Evolutionary conservation across 2,113 vertebrate species (phyloP).

Genomic region (Oreotrochilus melanogaster): DNA sequence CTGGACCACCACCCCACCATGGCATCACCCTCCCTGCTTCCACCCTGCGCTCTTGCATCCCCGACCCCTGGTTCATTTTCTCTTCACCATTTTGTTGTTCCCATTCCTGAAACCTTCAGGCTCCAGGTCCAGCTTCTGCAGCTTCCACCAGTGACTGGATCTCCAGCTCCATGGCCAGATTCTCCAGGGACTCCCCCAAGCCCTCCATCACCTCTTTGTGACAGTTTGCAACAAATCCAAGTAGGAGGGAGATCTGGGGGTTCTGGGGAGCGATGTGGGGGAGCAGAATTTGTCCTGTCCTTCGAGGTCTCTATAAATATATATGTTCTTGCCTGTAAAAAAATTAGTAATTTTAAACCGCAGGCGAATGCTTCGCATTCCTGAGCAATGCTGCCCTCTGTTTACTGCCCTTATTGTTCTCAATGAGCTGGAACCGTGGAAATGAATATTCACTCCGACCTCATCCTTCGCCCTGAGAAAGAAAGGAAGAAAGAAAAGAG

Average conservation of each 20-base stretch:
- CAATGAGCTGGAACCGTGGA: slow-evolving; percentile 71
- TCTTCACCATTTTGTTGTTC: background rate
- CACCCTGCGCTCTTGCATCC: rapidly evolving
- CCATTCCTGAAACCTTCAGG: background rate
- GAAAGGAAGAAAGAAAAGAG: background rate
- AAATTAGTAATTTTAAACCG: slow-evolving; percentile 65
- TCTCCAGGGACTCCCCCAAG: rapidly evolving
- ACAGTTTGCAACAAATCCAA: background rate
- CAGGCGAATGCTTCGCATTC: slow-evolving; percentile 66
- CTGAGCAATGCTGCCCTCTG: slow-evolving; percentile 68
- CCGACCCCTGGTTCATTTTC: no score
- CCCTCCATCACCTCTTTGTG: background rate
- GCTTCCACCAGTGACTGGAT: background rate
- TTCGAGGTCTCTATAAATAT: background rate
- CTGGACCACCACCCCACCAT: rapidly evolving
- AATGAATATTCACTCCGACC: slow-evolving; percentile 51
- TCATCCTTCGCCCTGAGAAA: slow-evolving; percentile 37
- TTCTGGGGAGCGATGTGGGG: background rate
- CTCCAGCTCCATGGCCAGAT: background rate
- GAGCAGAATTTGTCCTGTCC: background rate
- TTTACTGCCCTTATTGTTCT: slow-evolving; percentile 72
- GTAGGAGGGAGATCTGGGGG: background rate
- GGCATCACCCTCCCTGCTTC: background rate
- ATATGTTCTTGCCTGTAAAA: slow-evolving; percentile 31
- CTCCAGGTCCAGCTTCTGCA: background rate